A percentile compares a stretch with the other conserved stretches of the same genome.
Evolutionary conservation across 2,797 vertebrate species (phyloP).

Genomic region (Sebastes cheni): DNA sequence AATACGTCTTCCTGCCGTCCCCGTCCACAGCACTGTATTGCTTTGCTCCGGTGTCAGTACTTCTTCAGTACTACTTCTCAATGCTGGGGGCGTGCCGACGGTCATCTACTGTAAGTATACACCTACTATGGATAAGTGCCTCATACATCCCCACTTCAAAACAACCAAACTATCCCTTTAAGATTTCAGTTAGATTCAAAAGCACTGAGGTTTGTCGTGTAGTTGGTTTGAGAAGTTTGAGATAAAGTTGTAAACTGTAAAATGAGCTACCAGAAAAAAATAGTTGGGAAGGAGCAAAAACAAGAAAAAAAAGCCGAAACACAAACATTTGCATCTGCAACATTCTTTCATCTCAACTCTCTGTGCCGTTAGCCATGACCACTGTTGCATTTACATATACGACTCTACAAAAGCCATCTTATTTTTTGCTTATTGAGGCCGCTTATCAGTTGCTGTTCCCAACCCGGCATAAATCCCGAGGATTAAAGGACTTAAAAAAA

Average conservation of each 20-base stretch:
- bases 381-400: conserved; percentile 54
- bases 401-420: conserved; percentile 52
- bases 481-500: conserved; percentile 81
- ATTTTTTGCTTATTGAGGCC: conserved; percentile 64
- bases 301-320: conserved; percentile 8
- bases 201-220: background rate
- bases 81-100: fast-evolving
- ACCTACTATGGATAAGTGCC: too few relatives aligned
- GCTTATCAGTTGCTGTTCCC: conserved; percentile 80
- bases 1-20: too few relatives aligned
- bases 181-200: background rate
- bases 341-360: conserved; percentile 70
- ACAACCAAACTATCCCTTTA: too few relatives aligned
- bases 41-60: too few relatives aligned
- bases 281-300: conserved; percentile 1
- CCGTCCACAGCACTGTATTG: too few relatives aligned
- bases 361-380: conserved; percentile 65
- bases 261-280: conserved; percentile 23
- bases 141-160: too few relatives aligned
- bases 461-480: conserved; percentile 75
- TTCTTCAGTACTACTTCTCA: too few relatives aligned
- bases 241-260: conserved; percentile 33
- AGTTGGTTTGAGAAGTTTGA: conserved; percentile 4
- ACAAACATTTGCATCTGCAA: conserved; percentile 64
- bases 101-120: too few relatives aligned